phyloP scores from a whole-genome alignment of 2,797 vertebrate genomes.

The Morus bassanus region DNA sequence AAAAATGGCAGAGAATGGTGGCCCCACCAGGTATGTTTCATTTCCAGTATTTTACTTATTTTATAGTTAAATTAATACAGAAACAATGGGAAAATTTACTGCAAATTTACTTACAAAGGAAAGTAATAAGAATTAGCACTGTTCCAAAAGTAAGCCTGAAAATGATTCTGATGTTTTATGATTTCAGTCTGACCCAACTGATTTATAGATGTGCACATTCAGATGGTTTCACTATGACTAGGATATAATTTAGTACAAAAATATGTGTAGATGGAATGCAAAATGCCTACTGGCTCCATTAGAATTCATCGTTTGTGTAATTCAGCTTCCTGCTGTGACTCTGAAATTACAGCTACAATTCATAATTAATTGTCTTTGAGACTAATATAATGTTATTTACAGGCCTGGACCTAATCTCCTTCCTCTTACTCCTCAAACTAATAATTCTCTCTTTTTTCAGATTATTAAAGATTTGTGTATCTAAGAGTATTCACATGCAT shows the following conservation, averaged over 20 bases:
- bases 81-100: neutral
- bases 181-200: constrained; percentile 19
- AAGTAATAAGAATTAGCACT: constrained; percentile 6
- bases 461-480: constrained; percentile 14
- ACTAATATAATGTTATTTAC: constrained; percentile 67
- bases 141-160: neutral
- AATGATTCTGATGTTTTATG: constrained; percentile 7
- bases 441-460: constrained; percentile 44
- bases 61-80: neutral
- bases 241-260: constrained; percentile 38
- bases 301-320: constrained; percentile 62
- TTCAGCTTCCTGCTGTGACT: constrained; percentile 65
- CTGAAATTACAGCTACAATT: constrained; percentile 70
- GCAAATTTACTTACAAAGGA: neutral
- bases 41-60: neutral
- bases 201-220: constrained; percentile 38
- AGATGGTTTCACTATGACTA: constrained; percentile 25
- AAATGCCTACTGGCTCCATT: constrained; percentile 49
- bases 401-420: constrained; percentile 47
- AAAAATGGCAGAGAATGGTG: constrained; percentile 99
- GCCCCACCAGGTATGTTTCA: constrained; percentile 91
- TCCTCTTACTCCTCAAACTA: constrained; percentile 64
- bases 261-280: constrained; percentile 44
- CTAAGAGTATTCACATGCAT: constrained; percentile 1
- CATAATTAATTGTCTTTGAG: constrained; percentile 71